phyloP scores from a whole-genome alignment of 2,888 invertebrate species.

The Brachyptera putata region DNA sequence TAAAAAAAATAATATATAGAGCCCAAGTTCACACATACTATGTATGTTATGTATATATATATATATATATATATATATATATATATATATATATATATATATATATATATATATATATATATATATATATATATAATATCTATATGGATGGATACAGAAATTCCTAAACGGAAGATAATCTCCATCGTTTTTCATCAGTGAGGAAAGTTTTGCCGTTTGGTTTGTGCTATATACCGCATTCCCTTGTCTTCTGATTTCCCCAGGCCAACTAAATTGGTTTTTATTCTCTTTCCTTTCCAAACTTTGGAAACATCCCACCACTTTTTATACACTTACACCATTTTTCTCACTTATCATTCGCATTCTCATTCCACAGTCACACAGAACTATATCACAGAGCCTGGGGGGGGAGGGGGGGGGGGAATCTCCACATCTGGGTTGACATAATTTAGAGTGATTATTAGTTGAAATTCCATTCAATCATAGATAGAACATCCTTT shows the following conservation, averaged over 20 bases:
- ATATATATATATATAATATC: too few relatives aligned
- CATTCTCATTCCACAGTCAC: background rate
- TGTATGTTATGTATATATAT: too few relatives aligned
- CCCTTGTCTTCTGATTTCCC: slow-evolving; percentile 19
- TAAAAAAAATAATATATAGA: too few relatives aligned
- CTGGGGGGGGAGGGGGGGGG: background rate
- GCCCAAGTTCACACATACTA: too few relatives aligned
- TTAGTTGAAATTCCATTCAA: slow-evolving; percentile 15
- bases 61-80: too few relatives aligned
- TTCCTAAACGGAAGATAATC: slow-evolving; percentile 1
- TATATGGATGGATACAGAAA: too few relatives aligned
- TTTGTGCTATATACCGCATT: background rate
- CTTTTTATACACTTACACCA: background rate
- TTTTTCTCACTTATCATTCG: slow-evolving; percentile 15
- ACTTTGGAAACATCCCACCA: slow-evolving; percentile 5
- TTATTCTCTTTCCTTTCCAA: slow-evolving; percentile 9
- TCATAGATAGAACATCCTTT: too few relatives aligned
- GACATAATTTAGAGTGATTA: slow-evolving; percentile 18
- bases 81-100: too few relatives aligned
- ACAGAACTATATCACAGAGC: background rate
- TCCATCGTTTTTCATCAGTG: background rate
- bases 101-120: too few relatives aligned
- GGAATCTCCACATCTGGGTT: slow-evolving; percentile 3
- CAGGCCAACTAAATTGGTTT: slow-evolving; percentile 14
- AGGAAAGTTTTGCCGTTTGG: slow-evolving; percentile 4